Conservation (phyloP, 2,888 invertebrate genomes). For the Ecliptopera silaceata region DNA sequence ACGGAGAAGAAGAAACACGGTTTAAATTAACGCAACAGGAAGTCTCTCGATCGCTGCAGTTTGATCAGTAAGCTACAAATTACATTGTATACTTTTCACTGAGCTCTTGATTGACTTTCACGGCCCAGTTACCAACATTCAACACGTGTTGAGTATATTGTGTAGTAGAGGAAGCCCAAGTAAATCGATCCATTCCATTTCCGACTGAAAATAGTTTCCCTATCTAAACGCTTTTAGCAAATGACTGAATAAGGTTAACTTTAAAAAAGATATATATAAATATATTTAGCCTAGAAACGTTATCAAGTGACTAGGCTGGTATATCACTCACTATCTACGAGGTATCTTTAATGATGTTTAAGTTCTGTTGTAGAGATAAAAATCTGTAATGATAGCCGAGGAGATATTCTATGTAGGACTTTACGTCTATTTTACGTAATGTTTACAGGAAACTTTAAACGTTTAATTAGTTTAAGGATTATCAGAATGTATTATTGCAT, state of each 20-base stretch:
- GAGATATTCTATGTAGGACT: background rate
- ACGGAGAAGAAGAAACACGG: conserved; percentile 17
- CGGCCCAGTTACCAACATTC: conserved; percentile 59
- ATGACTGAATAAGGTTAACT: background rate
- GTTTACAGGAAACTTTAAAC: background rate
- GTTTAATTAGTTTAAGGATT: conserved; percentile 43
- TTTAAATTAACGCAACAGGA: conserved; percentile 34
- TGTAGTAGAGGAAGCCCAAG: conserved; percentile 33
- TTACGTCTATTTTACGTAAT: background rate
- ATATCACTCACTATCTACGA: background rate
- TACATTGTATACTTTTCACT: conserved; percentile 64
- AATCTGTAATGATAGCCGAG: conserved; percentile 6
- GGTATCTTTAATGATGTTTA: conserved; percentile 5
- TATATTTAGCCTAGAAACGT: conserved; percentile 11
- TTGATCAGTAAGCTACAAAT: conserved; percentile 34
- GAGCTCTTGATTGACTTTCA: conserved; percentile 63
- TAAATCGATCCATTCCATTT: conserved; percentile 27
- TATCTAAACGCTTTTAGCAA: conserved; percentile 11
- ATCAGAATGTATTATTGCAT: conserved; percentile 30
- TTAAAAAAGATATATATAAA: background rate
- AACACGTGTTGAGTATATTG: conserved; percentile 58
- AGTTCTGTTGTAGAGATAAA: conserved; percentile 1
- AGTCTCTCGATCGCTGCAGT: conserved; percentile 26
- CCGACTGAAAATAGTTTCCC: conserved; percentile 37
- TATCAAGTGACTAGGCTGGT: conserved; percentile 1